Base-by-base conservation (phyloP, 2,113 vertebrate genomes). In the Danio rerio region DNA sequence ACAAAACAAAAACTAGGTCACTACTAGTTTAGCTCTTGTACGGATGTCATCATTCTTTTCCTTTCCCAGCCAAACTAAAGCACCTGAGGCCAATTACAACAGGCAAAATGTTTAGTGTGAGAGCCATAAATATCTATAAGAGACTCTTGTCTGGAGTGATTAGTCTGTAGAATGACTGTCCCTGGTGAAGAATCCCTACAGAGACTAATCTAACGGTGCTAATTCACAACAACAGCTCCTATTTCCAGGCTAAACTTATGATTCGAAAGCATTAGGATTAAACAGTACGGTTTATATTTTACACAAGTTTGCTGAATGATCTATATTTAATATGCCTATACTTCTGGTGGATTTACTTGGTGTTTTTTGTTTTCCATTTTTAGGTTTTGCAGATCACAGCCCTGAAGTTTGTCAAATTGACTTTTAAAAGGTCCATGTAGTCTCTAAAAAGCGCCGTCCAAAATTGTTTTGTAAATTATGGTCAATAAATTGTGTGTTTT, bases 151-250 rank as follows among this genome's bases (percentile, higher is more conserved):
- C 20, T 70, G 7, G 16, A 45, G 47, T 15, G 49, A 69, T 69
- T 49, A 11, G 66, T 69, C 42, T n/a, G 5, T 49, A 47, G 66
- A 69, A 47, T 18, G 8, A 70, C 47, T 20, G 5, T 50, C 18
- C 47, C 45, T 7, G n/a, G 7, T 45, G n/a, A 50, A n/a, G 6
- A 70, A 50, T 20, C 45, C 6, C n/a, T 21, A 20, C 3, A 18
- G 45, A 49, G 47, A 70, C n/a, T 50, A 13, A 70, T 50, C 20
- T 50, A 70, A 50, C 10, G 1, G 5, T 47, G n/a, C 6, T 50
- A 70, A 70, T 70, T 47, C 65, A 47, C 5, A 47, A 68, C 43
- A 68, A 68, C 43, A 47, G n/a, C n/a, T n/a, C n/a, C n/a, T n/a
- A n/a, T n/a, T n/a, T n/a, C n/a, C n/a, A n/a, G n/a, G 11, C 16